Percentiles rank a stretch among this genome's conserved stretches.
These are phyloP conservation scores for Cryptoprocta ferox DNA, from an alignment of 2,797 vertebrate species.

Conservation along the genomic window DNA sequence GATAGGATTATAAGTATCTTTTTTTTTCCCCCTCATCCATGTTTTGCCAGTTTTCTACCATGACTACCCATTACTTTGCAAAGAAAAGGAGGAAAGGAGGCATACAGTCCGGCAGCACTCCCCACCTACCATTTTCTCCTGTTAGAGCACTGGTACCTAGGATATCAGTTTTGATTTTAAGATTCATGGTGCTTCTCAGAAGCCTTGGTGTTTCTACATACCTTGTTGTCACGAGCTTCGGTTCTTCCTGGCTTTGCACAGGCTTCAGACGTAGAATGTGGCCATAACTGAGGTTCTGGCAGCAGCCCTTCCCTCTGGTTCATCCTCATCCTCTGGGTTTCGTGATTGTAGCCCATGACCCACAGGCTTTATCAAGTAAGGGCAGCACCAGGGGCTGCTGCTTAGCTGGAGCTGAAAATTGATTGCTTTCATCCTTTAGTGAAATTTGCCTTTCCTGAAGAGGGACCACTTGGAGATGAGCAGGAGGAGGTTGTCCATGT, in stretches of 20 bases:
- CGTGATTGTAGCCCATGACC: background rate
- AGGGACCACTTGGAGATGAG: conserved; percentile 47
- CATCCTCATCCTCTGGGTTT: background rate
- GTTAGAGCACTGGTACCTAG: background rate
- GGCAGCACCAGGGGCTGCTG: background rate
- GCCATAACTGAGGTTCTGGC: background rate
- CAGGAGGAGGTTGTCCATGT: conserved; percentile 62
- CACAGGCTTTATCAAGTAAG: background rate
- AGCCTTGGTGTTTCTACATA: background rate
- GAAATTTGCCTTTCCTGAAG: conserved; percentile 58
- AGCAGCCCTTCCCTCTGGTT: background rate
- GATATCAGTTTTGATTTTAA: conserved; percentile 3
- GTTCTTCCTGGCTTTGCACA: background rate
- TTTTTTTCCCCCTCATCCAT: background rate
- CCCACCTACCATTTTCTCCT: background rate
- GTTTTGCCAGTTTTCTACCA: background rate
- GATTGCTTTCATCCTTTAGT: conserved; percentile 75
- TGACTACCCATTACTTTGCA: background rate
- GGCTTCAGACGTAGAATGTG: background rate
- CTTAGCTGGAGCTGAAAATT: background rate
- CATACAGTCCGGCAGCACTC: background rate
- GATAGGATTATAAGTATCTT: background rate
- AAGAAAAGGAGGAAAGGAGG: background rate
- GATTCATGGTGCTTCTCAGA: background rate
- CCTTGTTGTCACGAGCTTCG: conserved; percentile 19